phyloP scores from a whole-genome alignment of 1,140 invertebrate genomes.

The Arctopsyche grandis region DNA sequence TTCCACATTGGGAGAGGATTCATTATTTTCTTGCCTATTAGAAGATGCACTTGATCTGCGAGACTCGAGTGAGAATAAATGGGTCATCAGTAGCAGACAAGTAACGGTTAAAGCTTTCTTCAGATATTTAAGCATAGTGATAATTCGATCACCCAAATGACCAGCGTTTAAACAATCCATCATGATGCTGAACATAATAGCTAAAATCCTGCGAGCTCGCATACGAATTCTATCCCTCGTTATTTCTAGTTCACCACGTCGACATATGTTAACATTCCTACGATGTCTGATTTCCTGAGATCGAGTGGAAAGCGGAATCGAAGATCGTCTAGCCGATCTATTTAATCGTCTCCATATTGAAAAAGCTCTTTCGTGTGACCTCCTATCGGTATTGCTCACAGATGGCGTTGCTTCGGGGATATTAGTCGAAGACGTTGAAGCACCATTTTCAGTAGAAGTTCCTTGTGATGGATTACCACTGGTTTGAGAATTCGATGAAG shows the following conservation, averaged over 20 bases:
- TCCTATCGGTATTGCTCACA: not conserved
- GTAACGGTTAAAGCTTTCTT: slow-evolving; percentile 64
- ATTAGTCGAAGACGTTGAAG: not conserved
- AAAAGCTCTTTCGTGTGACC: too few relatives aligned
- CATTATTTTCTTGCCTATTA: not conserved
- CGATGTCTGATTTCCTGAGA: slow-evolving; percentile 26
- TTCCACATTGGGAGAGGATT: not conserved
- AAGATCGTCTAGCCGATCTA: not conserved
- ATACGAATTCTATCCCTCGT: slow-evolving; percentile 63
- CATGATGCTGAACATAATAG: slow-evolving; percentile 66
- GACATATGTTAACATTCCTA: slow-evolving; percentile 3
- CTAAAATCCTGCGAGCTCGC: slow-evolving; percentile 64
- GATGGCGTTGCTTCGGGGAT: not conserved
- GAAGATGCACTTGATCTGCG: not conserved
- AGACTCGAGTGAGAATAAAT: slow-evolving; percentile 43
- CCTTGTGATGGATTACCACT: not conserved
- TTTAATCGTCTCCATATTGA: not conserved
- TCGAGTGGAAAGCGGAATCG: not conserved
- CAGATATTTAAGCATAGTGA: slow-evolving; percentile 62
- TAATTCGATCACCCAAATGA: slow-evolving; percentile 62
- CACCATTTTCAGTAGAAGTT: not conserved
- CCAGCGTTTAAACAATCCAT: slow-evolving; percentile 64
- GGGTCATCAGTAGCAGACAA: slow-evolving; percentile 63
- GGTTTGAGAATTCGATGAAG: too few relatives aligned
- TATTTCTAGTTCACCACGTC: slow-evolving; percentile 61